These are phyloP conservation scores for Xenopus petersii DNA, from an alignment of 2,797 vertebrate genomes.

Conservation along the genomic window DNA sequence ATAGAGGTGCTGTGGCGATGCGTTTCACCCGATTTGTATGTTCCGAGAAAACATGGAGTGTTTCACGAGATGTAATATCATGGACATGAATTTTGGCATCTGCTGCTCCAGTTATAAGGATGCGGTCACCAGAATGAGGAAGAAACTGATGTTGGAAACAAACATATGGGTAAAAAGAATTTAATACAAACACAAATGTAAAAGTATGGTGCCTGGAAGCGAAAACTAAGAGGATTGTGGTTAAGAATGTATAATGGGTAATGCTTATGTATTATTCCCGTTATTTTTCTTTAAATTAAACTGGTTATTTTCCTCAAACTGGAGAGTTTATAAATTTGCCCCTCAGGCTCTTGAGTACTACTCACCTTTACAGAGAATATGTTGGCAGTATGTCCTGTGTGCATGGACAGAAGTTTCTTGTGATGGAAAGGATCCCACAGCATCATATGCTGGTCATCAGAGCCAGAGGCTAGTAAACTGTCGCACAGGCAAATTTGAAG, in stretches of 20 bases:
- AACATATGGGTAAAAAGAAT: background rate
- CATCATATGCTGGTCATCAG: slow-evolving; percentile 96
- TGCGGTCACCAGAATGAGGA: slow-evolving; percentile 91
- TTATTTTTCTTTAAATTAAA: too few species aligned
- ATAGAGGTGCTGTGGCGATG: slow-evolving; percentile 95
- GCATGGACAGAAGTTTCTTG: slow-evolving; percentile 96
- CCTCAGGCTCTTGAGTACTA: background rate
- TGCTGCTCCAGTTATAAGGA: slow-evolving; percentile 91
- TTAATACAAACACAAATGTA: too few species aligned
- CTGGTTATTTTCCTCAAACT: too few species aligned
- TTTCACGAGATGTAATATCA: slow-evolving; percentile 91
- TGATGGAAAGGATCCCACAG: slow-evolving; percentile 96
- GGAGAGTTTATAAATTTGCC: too few species aligned
- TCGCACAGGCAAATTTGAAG: slow-evolving; percentile 19
- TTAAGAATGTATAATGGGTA: too few species aligned
- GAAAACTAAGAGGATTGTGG: too few species aligned
- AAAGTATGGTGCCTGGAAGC: too few species aligned
- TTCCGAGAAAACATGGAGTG: slow-evolving; percentile 97
- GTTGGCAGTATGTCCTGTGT: slow-evolving; percentile 96
- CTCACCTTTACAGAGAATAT: slow-evolving; percentile 97
- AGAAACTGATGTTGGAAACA: slow-evolving; percentile 75
- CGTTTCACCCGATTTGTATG: slow-evolving; percentile 96
- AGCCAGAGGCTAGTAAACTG: slow-evolving; percentile 93
- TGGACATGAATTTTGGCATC: slow-evolving; percentile 98
- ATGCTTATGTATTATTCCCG: too few species aligned